Evolutionary conservation across 2,888 invertebrate genomes (phyloP), one percentile per base, ranked within the genome.

Genomic region (Nycteola revayana): DNA sequence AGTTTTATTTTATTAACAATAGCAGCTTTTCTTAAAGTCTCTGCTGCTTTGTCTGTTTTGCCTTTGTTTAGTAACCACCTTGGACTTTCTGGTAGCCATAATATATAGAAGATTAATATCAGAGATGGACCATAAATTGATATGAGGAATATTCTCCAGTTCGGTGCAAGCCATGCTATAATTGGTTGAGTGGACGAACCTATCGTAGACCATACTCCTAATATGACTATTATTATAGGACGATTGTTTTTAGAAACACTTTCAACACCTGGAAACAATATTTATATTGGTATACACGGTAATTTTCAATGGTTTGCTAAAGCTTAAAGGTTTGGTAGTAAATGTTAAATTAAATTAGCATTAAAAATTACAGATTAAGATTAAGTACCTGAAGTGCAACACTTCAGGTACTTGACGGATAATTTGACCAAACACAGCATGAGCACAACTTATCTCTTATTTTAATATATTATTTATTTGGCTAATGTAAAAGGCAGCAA

Each of bases 1-100:
- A 79, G 21, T n/a, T 50, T 30, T 0, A 74, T 42, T 9, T 70
- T 72, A 29, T 75, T 79, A 1, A 28, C 60, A 46, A 78, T 85
- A 0, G 93, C 92, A 20, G 93, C 91, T 56, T 85, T 89, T 2
- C 81, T 74, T 21, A 93, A 72, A 7, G 93, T 90, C 8, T 66
- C 66, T 38, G 90, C 89, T 0, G 93, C 94, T 53, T 92, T 89
- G 2, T 91, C 87, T 42, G 90, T 89, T 49, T 90, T 88, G n/a
- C 92, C 91, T 62, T 93, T 92, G 22, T 92, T 92, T 9, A 94
- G 65, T 8, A 94, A 77, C 95, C 95, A 95, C 53, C 95, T 85
- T 3, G 92, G 85, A 27, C 93, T 94, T 72, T 94, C 94, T 4
- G 94, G 93, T 36, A 93, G 74, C 9, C 92, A 59, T 88, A 92